Conservation (phyloP, 2,113 vertebrate genomes). For the Monarcha castaneiventris region DNA sequence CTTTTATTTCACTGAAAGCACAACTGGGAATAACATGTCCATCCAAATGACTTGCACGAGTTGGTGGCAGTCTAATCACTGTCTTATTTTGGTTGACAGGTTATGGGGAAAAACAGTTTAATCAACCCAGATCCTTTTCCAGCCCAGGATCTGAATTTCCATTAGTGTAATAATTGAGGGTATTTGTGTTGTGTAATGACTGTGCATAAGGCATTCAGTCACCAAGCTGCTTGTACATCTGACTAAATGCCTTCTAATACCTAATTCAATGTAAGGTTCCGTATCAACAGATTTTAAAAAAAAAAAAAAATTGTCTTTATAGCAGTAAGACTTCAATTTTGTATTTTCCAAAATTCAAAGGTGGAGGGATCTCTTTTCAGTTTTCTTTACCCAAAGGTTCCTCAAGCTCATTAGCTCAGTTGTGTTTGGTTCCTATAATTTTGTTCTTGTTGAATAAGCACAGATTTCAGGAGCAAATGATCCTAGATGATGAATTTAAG, state of each 20-base stretch:
- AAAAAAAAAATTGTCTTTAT: neutral
- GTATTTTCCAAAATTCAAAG: neutral
- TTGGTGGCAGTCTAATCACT: neutral
- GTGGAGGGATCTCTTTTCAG: neutral
- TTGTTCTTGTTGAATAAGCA: neutral
- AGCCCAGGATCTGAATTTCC: conserved; percentile 32
- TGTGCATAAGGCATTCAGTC: neutral
- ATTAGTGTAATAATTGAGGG: neutral
- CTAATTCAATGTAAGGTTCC: neutral
- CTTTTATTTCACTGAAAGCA: conserved; percentile 49
- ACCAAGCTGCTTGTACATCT: neutral
- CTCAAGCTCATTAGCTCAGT: neutral
- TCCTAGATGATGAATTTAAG: neutral
- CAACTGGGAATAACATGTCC: conserved; percentile 32
- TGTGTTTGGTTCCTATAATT: neutral
- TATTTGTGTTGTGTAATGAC: neutral
- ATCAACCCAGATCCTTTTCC: conserved; percentile 38
- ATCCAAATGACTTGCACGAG: conserved; percentile 41
- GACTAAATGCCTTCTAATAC: neutral
- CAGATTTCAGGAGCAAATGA: neutral
- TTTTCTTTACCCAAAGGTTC: neutral
- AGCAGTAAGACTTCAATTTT: neutral
- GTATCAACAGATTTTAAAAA: neutral
- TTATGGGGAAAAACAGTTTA: neutral
- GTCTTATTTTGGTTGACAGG: neutral